Evolutionary conservation across 2,797 vertebrate species (phyloP).

Genomic region (Melanotaenia parkinsoni): DNA sequence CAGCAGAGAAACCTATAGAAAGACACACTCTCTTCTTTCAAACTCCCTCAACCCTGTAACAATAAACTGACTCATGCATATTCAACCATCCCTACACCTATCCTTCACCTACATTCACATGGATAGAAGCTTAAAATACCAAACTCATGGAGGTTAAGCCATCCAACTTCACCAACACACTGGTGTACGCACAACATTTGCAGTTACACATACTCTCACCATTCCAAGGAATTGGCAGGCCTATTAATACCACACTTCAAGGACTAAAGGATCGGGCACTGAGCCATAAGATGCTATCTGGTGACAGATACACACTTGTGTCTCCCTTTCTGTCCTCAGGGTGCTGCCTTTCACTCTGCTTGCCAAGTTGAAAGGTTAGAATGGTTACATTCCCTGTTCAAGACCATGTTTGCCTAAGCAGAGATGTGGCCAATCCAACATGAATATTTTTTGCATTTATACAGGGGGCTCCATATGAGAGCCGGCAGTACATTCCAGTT

Average conservation of each 20-base stretch:
- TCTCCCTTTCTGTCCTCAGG: constrained; percentile 73
- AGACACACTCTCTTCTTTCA: neutral
- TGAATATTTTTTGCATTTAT: constrained; percentile 41
- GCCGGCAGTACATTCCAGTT: neutral
- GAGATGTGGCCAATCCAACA: constrained; percentile 35
- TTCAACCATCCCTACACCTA: neutral
- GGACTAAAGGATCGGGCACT: constrained; percentile 68
- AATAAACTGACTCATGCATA: neutral
- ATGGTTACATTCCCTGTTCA: constrained; percentile 63
- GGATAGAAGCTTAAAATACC: constrained; percentile 35
- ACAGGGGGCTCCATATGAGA: neutral
- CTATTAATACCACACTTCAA: constrained; percentile 82
- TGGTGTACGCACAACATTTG: constrained; percentile 43
- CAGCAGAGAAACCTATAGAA: constrained; percentile 52
- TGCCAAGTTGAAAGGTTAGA: constrained; percentile 74
- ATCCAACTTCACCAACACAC: constrained; percentile 29
- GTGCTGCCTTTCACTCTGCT: constrained; percentile 64
- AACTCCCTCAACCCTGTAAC: constrained; percentile 5
- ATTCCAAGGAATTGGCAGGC: constrained; percentile 79
- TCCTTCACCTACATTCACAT: constrained; percentile 33
- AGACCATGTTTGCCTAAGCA: constrained; percentile 40
- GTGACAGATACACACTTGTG: constrained; percentile 78
- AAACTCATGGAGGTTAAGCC: constrained; percentile 43
- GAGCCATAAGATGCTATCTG: constrained; percentile 79
- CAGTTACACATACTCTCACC: constrained; percentile 72